Base-by-base conservation (phyloP, 2,888 invertebrate species). In the Himalopsyche tibetana region DNA sequence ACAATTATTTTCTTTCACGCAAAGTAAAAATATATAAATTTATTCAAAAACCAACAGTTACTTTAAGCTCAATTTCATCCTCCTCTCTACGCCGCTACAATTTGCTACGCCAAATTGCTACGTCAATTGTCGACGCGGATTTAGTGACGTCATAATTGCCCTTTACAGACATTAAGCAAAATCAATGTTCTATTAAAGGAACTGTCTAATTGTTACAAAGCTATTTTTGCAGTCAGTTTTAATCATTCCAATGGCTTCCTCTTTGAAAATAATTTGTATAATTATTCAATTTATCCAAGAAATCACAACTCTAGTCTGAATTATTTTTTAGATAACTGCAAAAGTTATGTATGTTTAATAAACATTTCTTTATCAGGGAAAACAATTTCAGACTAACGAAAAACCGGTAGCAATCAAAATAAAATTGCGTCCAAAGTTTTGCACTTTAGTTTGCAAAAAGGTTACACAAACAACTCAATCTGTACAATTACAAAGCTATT, bases 111-210 rank as follows among this genome's bases (percentile, higher is more conserved):
- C 74, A 36, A 36, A 38, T 28, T 36, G 28, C 38, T 9, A 38
- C 74, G 74, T 74, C 74, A 74, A 74, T 74, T 74, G 36, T 36
- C 74, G 36, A 8, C 74, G 38, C 36, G 38, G 36, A 74, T 74
- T 74, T 19, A 15, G 5, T 74, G 74, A 74, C 74, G 74, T 74
- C 38, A 74, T 74, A 74, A 74, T 74, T 74, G 74, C 74, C 74
- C 19, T 9, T 74, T 74, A 36, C 28, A 12, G 36, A 74, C 74
- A 74, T 74, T 74, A 74, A 38, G 12, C 74, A 36, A 38, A 74
- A 74, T 74, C 74, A 74, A 74, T 74, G 74, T 36, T 38, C 63
- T 63, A 63, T 19, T 6, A 63, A 19, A 63, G 19, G 63, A 63
- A 11, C 19, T 11, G 63, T 6, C 19, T 9, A 63, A 63, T 63